Base-by-base conservation (phyloP, 1,140 invertebrate genomes). In the Drosophila kikkawai region DNA sequence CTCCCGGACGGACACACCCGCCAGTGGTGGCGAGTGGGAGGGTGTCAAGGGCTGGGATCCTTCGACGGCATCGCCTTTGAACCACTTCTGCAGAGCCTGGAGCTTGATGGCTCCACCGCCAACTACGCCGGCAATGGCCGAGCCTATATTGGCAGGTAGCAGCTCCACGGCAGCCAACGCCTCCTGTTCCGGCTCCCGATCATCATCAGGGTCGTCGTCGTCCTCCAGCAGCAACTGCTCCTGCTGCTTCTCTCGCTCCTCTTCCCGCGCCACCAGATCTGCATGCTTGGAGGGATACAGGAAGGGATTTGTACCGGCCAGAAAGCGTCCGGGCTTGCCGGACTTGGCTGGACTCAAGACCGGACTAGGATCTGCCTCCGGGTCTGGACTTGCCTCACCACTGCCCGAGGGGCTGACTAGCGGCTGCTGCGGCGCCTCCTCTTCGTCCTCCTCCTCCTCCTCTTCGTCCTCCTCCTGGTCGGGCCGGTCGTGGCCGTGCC, bases 1-100 rank as follows among this genome's bases (percentile, higher is more conserved):
- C 65, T 97, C 97, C 64, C 96, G 96, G 2, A 97, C 96, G 1
- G 96, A 97, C 5, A 97, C 96, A 1, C 96, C 96, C 15, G 95
- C 95, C 47, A 80, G 73, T 1, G 65, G 71, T 4, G 66, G 63
- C 26, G 56, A 26, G 11, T 53, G 71, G 9, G 34, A 53, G 41
- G 26, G 77, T 4, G n/a, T 70, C 15, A 67, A 68, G 3, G 45
- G 71, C 22, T 42, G 67, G 17, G 87, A 82, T 12, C 92, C 83
- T 47, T 91, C 82, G 68, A 94, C 93, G 26, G 94, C 93, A 39
- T 96, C 95, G 15, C 95, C 94, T 76, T 95, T 95, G 47, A 96
- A 93, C 96, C 96, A 96, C 73, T 96, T 96, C 60, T 96, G 95
- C 12, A 96, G 79, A 15, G 95, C 95, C 69, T 94, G 95, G 69